Conservation (phyloP, 2,113 vertebrate species). For the Smithornis capensis region DNA sequence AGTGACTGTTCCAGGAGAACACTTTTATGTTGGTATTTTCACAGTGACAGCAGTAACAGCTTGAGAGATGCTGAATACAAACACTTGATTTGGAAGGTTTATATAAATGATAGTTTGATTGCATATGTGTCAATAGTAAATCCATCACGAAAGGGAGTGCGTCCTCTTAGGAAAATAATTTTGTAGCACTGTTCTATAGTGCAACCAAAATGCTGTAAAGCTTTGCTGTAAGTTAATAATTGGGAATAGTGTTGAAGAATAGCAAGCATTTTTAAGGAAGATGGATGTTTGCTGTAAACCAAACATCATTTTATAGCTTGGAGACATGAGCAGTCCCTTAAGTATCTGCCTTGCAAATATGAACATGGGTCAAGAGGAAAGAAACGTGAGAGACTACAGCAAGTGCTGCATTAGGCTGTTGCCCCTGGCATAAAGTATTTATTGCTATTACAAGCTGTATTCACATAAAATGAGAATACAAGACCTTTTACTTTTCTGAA, state of each 20-base stretch:
- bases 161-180: not conserved
- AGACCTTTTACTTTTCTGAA: not conserved
- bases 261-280: not conserved
- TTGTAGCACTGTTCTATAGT: not conserved
- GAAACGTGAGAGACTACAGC: not conserved
- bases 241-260: not conserved
- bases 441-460: not conserved
- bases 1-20: not conserved
- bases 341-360: not conserved
- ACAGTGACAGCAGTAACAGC: not conserved
- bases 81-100: not conserved
- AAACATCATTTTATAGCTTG: not conserved
- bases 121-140: not conserved
- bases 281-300: not conserved
- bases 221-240: not conserved
- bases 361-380: not conserved
- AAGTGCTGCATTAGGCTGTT: not conserved
- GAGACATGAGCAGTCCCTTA: not conserved
- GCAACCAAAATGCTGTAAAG: not conserved
- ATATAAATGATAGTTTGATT: not conserved
- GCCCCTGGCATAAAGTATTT: not conserved
- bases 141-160: not conserved
- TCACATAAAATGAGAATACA: not conserved
- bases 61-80: not conserved
- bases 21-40: not conserved